Percentiles rank a stretch among this genome's conserved stretches.
Conservation (phyloP, 2,888 invertebrate species). For the Escarpia spicata region DNA sequence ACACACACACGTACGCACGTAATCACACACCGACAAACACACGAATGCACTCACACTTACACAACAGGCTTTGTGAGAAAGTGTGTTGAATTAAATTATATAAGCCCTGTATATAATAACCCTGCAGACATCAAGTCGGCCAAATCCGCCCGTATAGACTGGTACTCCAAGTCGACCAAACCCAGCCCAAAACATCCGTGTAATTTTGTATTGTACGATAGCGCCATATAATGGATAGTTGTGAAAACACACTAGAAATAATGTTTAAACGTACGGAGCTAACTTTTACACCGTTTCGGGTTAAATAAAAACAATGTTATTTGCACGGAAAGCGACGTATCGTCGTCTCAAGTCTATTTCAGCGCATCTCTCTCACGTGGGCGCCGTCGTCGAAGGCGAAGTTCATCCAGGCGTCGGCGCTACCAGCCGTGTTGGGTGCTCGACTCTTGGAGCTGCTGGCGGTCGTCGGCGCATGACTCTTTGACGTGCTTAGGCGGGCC, state of each 20-base stretch:
- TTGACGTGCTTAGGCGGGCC: not conserved
- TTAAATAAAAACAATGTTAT: not conserved
- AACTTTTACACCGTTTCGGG: too few species aligned
- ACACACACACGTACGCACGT: not conserved
- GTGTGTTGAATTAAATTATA: too few species aligned
- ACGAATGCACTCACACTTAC: not conserved
- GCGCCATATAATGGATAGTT: too few species aligned
- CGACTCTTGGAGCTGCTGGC: not conserved
- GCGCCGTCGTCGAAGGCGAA: not conserved
- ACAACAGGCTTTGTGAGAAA: too few species aligned
- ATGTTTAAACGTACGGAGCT: too few species aligned
- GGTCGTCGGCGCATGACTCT: not conserved
- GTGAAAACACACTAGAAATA: too few species aligned
- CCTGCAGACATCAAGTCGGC: too few species aligned
- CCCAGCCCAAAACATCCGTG: too few species aligned
- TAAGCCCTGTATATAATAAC: too few species aligned
- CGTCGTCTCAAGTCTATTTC: not conserved
- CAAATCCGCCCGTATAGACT: too few species aligned
- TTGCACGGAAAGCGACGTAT: not conserved
- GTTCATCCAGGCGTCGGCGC: not conserved
- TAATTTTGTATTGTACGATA: too few species aligned
- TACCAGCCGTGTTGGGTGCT: not conserved
- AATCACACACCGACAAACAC: not conserved
- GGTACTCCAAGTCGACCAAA: too few species aligned
- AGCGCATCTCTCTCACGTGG: slow-evolving; percentile 16